These are phyloP conservation scores for Monochamus alternatus DNA, from an alignment of 2,888 invertebrate species.

Conservation along the genomic window DNA sequence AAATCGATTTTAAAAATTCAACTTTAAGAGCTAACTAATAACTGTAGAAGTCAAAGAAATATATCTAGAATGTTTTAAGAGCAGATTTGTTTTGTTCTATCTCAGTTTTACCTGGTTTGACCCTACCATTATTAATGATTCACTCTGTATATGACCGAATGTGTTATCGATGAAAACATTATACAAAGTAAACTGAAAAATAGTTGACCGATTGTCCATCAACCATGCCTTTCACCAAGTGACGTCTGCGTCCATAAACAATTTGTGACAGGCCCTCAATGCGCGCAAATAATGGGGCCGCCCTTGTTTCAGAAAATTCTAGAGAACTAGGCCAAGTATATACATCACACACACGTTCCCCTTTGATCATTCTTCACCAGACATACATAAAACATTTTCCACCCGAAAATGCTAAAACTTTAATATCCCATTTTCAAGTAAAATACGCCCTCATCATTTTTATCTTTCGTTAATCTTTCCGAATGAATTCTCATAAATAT, in stretches of 20 bases:
- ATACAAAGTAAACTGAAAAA: too few relatives aligned
- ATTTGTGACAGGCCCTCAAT: constrained; percentile 8
- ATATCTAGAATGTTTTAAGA: too few relatives aligned
- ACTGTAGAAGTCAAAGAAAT: too few relatives aligned
- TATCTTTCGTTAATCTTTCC: constrained; percentile 13
- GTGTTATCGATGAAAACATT: too few relatives aligned
- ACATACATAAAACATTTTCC: constrained; percentile 28
- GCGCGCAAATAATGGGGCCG: constrained; percentile 8
- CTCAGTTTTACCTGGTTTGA: too few relatives aligned
- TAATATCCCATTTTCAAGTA: constrained; percentile 22
- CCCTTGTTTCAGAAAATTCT: constrained; percentile 20
- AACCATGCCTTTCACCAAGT: too few relatives aligned
- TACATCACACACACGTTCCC: constrained; percentile 16
- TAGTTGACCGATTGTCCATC: too few relatives aligned
- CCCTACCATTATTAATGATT: too few relatives aligned
- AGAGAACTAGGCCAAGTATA: constrained; percentile 32
- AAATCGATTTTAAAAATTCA: too few relatives aligned
- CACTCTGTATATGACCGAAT: too few relatives aligned
- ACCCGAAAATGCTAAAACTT: constrained; percentile 27
- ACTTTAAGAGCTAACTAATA: too few relatives aligned
- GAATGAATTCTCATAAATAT: constrained; percentile 15
- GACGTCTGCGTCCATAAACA: constrained; percentile 2
- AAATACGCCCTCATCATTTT: constrained; percentile 9
- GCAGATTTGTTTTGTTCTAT: too few relatives aligned
- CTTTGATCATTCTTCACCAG: constrained; percentile 30